A percentile compares a stretch with the other conserved stretches of the same genome.
These are phyloP conservation scores for Apaloderma vittatum DNA, from an alignment of 2,113 vertebrate species.

Conservation along the genomic window DNA sequence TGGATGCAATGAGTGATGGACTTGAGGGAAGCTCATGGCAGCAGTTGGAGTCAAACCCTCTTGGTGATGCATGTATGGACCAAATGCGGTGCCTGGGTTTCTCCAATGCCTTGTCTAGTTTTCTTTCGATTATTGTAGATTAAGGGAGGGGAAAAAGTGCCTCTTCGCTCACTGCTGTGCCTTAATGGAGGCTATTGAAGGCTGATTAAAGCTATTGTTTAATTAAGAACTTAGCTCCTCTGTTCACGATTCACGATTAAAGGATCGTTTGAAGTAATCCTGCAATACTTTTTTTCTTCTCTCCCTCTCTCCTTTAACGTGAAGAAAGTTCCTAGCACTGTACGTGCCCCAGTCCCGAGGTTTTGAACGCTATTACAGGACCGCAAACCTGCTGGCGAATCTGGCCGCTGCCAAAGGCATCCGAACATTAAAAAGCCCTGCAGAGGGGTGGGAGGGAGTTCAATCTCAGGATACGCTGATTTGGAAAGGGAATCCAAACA, in stretches of 20 bases:
- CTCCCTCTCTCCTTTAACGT: background rate
- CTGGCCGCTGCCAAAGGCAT: constrained; percentile 73
- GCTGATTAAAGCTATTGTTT: constrained; percentile 76
- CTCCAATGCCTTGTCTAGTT: background rate
- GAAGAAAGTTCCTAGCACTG: constrained; percentile 46
- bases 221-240: constrained; percentile 73
- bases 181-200: constrained; percentile 53
- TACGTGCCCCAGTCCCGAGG: constrained; percentile 49
- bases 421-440: constrained; percentile 70
- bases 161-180: constrained; percentile 7
- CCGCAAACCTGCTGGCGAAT: constrained; percentile 76
- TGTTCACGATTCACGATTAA: constrained; percentile 68
- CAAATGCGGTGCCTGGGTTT: background rate
- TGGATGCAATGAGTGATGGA: background rate
- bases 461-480: constrained; percentile 81
- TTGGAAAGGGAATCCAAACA: constrained; percentile 81
- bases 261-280: constrained; percentile 74
- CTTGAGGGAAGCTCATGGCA: background rate
- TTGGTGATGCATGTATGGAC: background rate
- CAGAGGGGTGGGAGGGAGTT: constrained; percentile 78
- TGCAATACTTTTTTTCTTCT: background rate
- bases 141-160: background rate
- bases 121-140: constrained; percentile 26
- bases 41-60: background rate
- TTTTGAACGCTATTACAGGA: constrained; percentile 65